Percentiles rank a stretch among this genome's conserved stretches.
Evolutionary conservation across 2,888 invertebrate genomes (phyloP).

Genomic region (Epinotia nisella): DNA sequence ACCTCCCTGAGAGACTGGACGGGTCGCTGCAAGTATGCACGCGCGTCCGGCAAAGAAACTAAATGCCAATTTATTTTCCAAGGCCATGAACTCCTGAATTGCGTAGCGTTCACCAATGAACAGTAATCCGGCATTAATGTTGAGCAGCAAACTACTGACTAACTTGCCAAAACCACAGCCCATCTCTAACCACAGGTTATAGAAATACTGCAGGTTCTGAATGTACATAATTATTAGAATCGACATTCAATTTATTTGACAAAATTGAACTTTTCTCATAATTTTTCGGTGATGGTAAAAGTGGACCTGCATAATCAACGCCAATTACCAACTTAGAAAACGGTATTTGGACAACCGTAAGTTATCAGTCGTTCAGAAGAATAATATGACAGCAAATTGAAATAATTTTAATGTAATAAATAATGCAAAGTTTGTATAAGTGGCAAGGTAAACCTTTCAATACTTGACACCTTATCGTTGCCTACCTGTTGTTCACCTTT

Average conservation of each 20-base stretch:
- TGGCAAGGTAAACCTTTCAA: too few relatives aligned
- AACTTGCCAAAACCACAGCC: slow-evolving; percentile 1
- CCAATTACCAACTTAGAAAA: slow-evolving; percentile 4
- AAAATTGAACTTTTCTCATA: background rate
- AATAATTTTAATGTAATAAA: too few relatives aligned
- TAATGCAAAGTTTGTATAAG: too few relatives aligned
- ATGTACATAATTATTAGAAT: background rate
- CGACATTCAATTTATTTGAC: background rate
- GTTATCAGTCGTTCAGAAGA: background rate
- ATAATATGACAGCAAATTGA: too few relatives aligned
- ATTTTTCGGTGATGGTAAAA: background rate
- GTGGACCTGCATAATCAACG: background rate
- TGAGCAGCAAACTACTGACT: background rate
- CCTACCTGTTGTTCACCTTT: too few relatives aligned
- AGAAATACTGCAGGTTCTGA: background rate
- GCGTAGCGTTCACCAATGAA: slow-evolving; percentile 12
- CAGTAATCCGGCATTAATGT: background rate
- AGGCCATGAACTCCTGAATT: slow-evolving; percentile 10
- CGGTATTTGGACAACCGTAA: background rate
- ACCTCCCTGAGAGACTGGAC: slow-evolving; percentile 1
- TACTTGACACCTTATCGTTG: too few relatives aligned
- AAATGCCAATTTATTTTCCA: slow-evolving; percentile 18
- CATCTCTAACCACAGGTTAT: background rate
- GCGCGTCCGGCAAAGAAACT: slow-evolving; percentile 26
- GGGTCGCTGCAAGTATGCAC: slow-evolving; percentile 30